These are phyloP conservation scores for Danionella cerebrum DNA, from an alignment of 2,113 vertebrate species.

Conservation along the genomic window DNA sequence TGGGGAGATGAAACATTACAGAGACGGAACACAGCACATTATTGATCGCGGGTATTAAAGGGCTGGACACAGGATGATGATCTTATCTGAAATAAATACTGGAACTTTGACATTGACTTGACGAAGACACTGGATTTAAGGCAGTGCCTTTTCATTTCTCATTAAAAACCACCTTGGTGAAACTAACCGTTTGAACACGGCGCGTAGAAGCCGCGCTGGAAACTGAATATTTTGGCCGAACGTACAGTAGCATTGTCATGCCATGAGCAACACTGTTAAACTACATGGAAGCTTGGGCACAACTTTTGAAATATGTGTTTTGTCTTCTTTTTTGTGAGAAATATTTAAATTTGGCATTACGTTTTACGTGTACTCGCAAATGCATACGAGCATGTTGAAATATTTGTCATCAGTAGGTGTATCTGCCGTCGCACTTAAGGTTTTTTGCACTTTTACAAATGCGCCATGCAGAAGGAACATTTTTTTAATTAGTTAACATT, in stretches of 20 bases:
- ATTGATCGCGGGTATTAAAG: conserved; percentile 23
- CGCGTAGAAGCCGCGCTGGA: not conserved
- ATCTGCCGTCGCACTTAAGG: conserved; percentile 20
- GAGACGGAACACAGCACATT: conserved; percentile 5
- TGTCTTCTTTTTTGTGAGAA: conserved; percentile 13
- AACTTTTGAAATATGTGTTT: conserved; percentile 25
- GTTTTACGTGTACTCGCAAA: conserved; percentile 25
- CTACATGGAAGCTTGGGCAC: conserved; percentile 14
- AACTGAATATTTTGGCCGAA: conserved; percentile 2
- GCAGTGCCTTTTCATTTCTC: conserved; percentile 17
- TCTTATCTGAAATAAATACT: conserved; percentile 1
- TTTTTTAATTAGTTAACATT: not conserved
- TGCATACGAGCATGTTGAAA: conserved; percentile 28
- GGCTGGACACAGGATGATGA: conserved; percentile 16
- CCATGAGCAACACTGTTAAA: conserved; percentile 27
- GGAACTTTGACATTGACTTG: not conserved
- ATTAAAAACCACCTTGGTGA: not conserved
- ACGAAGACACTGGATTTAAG: not conserved
- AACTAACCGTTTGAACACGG: no score
- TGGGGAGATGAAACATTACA: not conserved
- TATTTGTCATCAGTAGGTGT: conserved; percentile 36
- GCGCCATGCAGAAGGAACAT: not conserved
- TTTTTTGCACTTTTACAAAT: conserved; percentile 21
- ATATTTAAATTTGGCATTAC: conserved; percentile 24
- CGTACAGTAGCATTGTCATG: conserved; percentile 30